These are phyloP conservation scores for Equus przewalskii DNA, from an alignment of 2,113 vertebrate genomes.

Conservation along the genomic window DNA sequence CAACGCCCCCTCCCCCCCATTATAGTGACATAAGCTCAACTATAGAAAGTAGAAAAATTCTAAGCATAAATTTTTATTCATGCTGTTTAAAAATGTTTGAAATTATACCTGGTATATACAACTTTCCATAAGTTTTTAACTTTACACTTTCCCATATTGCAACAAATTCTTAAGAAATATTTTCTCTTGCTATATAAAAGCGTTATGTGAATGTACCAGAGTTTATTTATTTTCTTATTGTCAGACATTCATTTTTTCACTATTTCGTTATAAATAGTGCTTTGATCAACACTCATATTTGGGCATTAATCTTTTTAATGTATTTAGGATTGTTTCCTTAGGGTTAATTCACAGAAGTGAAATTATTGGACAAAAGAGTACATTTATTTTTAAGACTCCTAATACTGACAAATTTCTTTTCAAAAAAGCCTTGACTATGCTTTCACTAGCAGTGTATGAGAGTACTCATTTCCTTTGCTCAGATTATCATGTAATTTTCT, in stretches of 20 bases:
- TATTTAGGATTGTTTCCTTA: background rate
- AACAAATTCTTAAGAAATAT: slow-evolving; percentile 41
- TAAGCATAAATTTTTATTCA: background rate
- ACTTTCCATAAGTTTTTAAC: background rate
- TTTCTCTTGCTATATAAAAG: slow-evolving; percentile 36
- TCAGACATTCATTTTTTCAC: background rate
- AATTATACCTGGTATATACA: background rate
- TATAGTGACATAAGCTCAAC: background rate
- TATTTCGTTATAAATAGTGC: background rate
- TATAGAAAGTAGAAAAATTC: background rate
- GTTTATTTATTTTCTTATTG: background rate
- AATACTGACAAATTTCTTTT: background rate
- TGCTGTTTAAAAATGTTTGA: slow-evolving; percentile 48
- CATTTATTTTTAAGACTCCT: background rate
- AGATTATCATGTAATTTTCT: background rate
- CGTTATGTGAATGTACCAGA: background rate
- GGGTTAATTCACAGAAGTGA: background rate
- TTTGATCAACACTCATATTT: background rate
- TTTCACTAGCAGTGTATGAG: background rate
- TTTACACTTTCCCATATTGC: background rate
- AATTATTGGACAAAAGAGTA: background rate
- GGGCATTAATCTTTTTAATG: background rate
- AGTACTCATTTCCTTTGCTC: background rate
- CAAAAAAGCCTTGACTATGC: background rate
- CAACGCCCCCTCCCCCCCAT: background rate